Base-by-base conservation (phyloP, 2,797 vertebrate genomes). In the Tapera naevia region DNA sequence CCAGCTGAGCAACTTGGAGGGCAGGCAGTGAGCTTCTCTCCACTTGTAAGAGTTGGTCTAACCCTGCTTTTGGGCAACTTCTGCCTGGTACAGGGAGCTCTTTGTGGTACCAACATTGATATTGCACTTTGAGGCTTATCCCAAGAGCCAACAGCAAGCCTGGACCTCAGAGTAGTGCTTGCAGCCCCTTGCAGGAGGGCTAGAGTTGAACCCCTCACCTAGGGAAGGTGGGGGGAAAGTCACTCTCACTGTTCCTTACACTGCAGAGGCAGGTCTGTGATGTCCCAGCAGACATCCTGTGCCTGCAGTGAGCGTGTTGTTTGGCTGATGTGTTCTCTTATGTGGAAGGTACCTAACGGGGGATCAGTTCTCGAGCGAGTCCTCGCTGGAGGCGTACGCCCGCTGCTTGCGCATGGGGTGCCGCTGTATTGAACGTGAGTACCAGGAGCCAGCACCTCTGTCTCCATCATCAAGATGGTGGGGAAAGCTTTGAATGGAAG, bases 341-440 rank as follows among this genome's bases (percentile, higher is more conserved):
- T n/a, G 0, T 86, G 86, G 37, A 79, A 98, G 98, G 90, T 98
- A 98, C 95, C 98, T 99, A 98, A 99, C 99, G 0, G 99, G 99
- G 95, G 99, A 99, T 97, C 99, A 99, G 98, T 99, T 99, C 97
- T 99, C 99, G 90, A 99, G 99, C 4, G 99, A 99, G 96, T 99
- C 99, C n/a, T 99, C 99, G 17, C 97, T 99, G 97, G 99, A 99
- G 98, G 99, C 99, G 1, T 99, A 99, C 1, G 99, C 99, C 24
- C 99, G 99, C 95, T 99, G 99, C 97, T 97, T 99, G 93, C 98
- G 99, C 93, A 99, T 99, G 99, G 99, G 99, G 82, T 99, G 99
- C 94, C 99, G 99, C 96, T 99, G 99, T 86, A 99, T 99, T 27
- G 99, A 99, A 78, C 88, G 99, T 99, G 95, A 97, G 99, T 98